phyloP scores from a whole-genome alignment of 1,140 invertebrate genomes.

The Drosophila dunni region DNA sequence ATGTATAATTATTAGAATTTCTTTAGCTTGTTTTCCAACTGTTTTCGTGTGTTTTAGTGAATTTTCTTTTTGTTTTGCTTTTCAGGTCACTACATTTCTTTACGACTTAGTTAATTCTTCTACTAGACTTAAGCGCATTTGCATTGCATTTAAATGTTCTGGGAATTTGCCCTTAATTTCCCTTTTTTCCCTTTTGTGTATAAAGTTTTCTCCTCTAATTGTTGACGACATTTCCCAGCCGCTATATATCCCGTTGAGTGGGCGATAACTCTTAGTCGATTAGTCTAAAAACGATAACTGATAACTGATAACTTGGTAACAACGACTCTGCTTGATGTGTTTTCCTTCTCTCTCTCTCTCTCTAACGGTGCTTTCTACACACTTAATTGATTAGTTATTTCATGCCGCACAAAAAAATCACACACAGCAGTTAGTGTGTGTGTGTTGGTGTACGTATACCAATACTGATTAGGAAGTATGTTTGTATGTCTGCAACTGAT shows the following conservation, averaged over 20 bases:
- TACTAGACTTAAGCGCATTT: slow-evolving; percentile 12
- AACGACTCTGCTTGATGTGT: slow-evolving; percentile 18
- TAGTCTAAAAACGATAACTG: slow-evolving; percentile 21
- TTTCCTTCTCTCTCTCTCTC: not conserved
- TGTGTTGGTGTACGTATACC: slow-evolving; percentile 22
- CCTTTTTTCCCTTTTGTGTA: not conserved
- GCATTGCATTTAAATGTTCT: slow-evolving; percentile 6
- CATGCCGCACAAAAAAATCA: not conserved
- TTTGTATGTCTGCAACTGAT: slow-evolving; percentile 32
- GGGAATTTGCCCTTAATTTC: not conserved
- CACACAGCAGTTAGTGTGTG: not conserved
- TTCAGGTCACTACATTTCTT: slow-evolving; percentile 79
- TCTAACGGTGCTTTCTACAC: slow-evolving; percentile 30
- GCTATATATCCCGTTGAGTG: slow-evolving; percentile 9
- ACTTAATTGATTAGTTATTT: not conserved
- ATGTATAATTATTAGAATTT: slow-evolving; percentile 54
- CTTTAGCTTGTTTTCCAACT: slow-evolving; percentile 13
- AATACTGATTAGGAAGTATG: slow-evolving; percentile 71
- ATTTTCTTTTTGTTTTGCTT: slow-evolving; percentile 19
- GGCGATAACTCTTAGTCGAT: slow-evolving; percentile 17
- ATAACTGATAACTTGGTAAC: slow-evolving; percentile 25
- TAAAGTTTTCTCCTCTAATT: not conserved
- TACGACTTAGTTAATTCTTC: slow-evolving; percentile 43
- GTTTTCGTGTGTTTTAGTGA: slow-evolving; percentile 9
- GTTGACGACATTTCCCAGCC: slow-evolving; percentile 56